These are phyloP conservation scores for Chamaea fasciata DNA, from an alignment of 2,113 vertebrate genomes.

Conservation along the genomic window DNA sequence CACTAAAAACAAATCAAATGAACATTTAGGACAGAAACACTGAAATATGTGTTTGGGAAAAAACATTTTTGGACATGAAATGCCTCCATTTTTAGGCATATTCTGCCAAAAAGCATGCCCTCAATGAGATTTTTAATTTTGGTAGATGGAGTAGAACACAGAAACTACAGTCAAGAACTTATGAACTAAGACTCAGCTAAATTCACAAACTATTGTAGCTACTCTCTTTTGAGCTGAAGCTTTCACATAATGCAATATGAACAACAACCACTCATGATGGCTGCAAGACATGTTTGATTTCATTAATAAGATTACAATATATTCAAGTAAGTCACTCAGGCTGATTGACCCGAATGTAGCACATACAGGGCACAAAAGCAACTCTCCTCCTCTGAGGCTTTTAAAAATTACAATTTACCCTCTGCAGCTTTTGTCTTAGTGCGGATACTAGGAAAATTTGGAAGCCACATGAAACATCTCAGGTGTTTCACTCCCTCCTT, in stretches of 20 bases:
- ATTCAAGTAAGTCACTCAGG: background rate
- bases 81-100: background rate
- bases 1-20: background rate
- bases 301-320: background rate
- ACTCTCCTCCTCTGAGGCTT: background rate
- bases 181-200: background rate
- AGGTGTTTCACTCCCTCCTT: background rate
- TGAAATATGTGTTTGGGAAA: background rate
- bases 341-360: background rate
- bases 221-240: background rate
- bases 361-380: background rate
- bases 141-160: background rate
- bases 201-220: background rate
- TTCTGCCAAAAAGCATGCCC: background rate
- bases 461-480: background rate
- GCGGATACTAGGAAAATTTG: background rate
- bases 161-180: background rate
- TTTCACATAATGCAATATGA: background rate
- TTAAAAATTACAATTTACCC: background rate
- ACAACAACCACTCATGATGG: background rate
- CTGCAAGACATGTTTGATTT: background rate
- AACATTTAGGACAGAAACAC: background rate
- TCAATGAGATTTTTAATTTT: background rate
- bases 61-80: background rate
- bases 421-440: background rate